These are phyloP conservation scores for Callipepla squamata DNA, from an alignment of 2,113 vertebrate genomes.

Conservation along the genomic window DNA sequence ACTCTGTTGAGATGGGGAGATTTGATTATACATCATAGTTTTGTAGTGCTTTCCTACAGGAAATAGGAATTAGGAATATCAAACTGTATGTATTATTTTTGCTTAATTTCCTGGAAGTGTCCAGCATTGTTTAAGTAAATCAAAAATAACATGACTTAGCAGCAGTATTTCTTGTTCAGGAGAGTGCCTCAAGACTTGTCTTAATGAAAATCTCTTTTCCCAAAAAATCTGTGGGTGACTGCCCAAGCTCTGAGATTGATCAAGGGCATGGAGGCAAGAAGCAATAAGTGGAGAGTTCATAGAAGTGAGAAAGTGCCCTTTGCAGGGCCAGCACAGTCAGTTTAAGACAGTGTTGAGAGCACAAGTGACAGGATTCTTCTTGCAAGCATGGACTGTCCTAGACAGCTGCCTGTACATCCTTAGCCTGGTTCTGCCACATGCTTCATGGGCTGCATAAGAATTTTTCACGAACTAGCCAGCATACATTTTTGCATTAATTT, in stretches of 20 bases:
- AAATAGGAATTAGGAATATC: neutral
- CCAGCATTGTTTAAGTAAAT: neutral
- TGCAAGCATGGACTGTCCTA: neutral
- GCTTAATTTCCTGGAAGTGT: conserved; percentile 11
- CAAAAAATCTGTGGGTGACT: neutral
- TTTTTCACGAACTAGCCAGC: neutral
- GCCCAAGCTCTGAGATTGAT: neutral
- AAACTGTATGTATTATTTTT: conserved; percentile 24
- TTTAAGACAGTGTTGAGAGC: neutral
- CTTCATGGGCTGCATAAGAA: neutral
- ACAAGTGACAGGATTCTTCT: neutral
- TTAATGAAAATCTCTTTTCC: neutral
- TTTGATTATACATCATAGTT: conserved; percentile 34
- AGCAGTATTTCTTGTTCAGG: neutral
- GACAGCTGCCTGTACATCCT: neutral
- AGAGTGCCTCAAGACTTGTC: neutral
- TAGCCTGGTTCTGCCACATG: neutral
- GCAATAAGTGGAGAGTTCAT: neutral
- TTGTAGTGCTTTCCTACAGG: neutral
- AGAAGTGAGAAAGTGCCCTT: neutral
- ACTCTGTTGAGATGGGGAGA: conserved; percentile 12
- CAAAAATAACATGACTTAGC: neutral
- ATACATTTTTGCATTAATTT: neutral
- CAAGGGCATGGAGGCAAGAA: neutral
- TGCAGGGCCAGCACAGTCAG: neutral